A percentile compares a stretch with the other conserved stretches of the same genome.
Conservation (phyloP, 2,888 invertebrate species). For the Sinhomidia bicolor region DNA sequence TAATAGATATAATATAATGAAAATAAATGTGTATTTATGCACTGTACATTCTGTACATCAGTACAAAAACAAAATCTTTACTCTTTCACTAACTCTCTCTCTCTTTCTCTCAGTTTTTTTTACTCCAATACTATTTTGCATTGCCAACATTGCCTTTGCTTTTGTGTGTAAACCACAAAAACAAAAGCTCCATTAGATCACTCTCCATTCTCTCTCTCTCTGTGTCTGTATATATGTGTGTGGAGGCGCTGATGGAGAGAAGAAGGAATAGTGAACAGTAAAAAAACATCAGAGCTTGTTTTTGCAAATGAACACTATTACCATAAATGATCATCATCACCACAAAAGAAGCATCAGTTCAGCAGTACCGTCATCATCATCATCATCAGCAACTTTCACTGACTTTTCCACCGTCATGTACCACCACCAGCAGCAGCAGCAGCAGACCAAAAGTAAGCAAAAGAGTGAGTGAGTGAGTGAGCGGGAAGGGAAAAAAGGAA, state of each 20-base stretch:
- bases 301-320: slow-evolving; percentile 49
- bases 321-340: slow-evolving; percentile 66
- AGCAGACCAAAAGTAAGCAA: too few species aligned
- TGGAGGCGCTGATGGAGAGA: too few species aligned
- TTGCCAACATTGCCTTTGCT: slow-evolving; percentile 17
- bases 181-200: slow-evolving; percentile 7
- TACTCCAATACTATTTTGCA: neutral
- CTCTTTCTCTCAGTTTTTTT: neutral
- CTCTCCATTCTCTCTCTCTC: too few species aligned
- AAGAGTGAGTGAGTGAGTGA: too few species aligned
- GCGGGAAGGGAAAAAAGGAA: slow-evolving; percentile 30
- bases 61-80: slow-evolving; percentile 14
- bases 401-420: neutral
- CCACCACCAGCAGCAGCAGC: neutral
- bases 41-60: too few species aligned
- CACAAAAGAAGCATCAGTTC: slow-evolving; percentile 34
- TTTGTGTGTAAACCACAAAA: slow-evolving; percentile 31
- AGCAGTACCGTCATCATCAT: slow-evolving; percentile 17
- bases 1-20: neutral
- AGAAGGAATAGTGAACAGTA: neutral
- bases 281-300: slow-evolving; percentile 2
- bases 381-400: slow-evolving; percentile 28
- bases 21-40: too few species aligned
- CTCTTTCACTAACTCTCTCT: neutral
- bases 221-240: too few species aligned